These are phyloP conservation scores for Xylocopa sonorina DNA, from an alignment of 1,140 invertebrate genomes.

Conservation along the genomic window DNA sequence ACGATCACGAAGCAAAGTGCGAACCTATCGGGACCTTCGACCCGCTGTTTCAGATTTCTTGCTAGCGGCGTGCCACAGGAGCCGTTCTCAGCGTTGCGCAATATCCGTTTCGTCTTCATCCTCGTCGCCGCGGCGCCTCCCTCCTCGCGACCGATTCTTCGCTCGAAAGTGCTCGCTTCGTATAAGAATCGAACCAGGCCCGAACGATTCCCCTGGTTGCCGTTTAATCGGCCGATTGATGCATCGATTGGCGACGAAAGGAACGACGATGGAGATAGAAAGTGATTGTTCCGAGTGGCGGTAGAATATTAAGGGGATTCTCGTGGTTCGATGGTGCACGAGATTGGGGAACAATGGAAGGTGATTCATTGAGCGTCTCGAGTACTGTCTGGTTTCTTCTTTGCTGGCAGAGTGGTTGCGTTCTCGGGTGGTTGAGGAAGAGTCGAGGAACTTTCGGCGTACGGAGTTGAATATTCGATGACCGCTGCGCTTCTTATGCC, in stretches of 20 bases:
- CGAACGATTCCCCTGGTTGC: background rate
- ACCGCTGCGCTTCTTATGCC: background rate
- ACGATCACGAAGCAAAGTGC: constrained; percentile 38
- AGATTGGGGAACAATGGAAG: constrained; percentile 12
- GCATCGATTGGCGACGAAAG: background rate
- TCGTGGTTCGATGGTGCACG: background rate
- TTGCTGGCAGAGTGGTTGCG: background rate
- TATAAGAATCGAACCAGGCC: too few species aligned
- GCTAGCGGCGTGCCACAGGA: constrained; percentile 41
- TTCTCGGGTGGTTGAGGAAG: background rate
- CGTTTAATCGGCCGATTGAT: background rate
- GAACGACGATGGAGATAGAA: background rate
- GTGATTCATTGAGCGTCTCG: constrained; percentile 1
- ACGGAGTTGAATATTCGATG: background rate
- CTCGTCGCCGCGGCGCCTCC: background rate
- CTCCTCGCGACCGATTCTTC: background rate
- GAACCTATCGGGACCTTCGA: constrained; percentile 47
- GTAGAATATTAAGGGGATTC: background rate
- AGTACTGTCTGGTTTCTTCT: background rate
- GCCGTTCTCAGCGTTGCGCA: constrained; percentile 7
- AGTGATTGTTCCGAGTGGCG: background rate
- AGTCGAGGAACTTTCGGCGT: background rate
- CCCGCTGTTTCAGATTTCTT: constrained; percentile 39
- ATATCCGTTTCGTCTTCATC: constrained; percentile 3
- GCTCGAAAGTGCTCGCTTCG: too few species aligned